Percentiles rank a stretch among this genome's conserved stretches.
phyloP scores from a whole-genome alignment of 2,113 vertebrate species.

The Prolemur simus region DNA sequence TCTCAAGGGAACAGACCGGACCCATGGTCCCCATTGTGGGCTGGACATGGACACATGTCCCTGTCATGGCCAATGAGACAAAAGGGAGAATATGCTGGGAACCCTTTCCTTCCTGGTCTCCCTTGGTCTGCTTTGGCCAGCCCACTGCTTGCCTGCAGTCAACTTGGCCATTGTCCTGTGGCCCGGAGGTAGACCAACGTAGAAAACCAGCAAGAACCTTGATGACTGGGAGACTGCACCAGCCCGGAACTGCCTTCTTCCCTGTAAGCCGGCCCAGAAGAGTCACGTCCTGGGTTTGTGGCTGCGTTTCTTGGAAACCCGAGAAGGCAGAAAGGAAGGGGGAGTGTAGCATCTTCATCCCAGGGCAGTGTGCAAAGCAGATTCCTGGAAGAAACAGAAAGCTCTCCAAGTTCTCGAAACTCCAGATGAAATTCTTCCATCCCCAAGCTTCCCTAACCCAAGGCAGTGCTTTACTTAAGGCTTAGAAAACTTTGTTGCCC shows the following conservation, averaged over 20 bases:
- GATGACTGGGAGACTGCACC: background rate
- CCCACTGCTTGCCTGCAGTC: background rate
- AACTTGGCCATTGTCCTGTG: background rate
- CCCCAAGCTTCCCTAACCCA: background rate
- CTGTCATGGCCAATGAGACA: background rate
- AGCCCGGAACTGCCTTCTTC: background rate
- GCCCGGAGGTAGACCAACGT: background rate
- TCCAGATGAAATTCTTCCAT: background rate
- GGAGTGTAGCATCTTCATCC: background rate
- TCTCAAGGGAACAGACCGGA: background rate
- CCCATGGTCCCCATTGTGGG: too few species aligned
- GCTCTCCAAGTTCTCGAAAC: background rate
- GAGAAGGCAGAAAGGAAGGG: background rate
- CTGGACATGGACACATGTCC: background rate
- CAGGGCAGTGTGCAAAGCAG: background rate
- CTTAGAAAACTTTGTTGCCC: background rate
- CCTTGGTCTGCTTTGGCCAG: background rate
- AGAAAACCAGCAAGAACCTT: background rate
- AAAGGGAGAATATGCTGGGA: background rate
- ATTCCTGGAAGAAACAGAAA: constrained; percentile 41
- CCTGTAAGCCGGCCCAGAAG: background rate
- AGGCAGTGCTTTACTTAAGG: background rate
- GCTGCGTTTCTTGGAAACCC: background rate
- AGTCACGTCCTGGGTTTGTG: background rate
- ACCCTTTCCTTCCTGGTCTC: background rate